Base-by-base conservation (phyloP, 2,113 vertebrate species). In the Perca flavescens region DNA sequence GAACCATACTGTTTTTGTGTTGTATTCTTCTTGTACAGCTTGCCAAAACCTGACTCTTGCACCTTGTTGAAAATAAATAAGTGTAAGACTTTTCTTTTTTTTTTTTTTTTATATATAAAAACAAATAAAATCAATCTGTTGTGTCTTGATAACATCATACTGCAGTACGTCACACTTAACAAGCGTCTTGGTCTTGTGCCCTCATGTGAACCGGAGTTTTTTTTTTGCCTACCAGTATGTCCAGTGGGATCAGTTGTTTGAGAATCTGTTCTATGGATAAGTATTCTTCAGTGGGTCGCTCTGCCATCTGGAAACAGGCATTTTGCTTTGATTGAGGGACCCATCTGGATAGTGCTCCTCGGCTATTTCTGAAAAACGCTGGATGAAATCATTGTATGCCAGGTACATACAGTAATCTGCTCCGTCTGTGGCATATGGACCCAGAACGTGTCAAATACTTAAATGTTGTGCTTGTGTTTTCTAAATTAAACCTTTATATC, bases 271-370 rank as follows among this genome's bases (percentile, higher is more conserved):
- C 31, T 22, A 28, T 34, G 22, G 12, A 49, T 58, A 70, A 62
- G n/a, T 75, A 34, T 79, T 74, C 68, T 71, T 71, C 74, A 80
- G 57, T 85, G 31, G 60, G 34, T 67, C 6, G 16, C 63, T 71
- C 31, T 53, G 52, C 22, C 83, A 85, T 68, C 83, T 77, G 83
- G 70, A 76, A 79, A 85, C 79, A 22, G 31, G 70, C 65, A 77
- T 87, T 79, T 85, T 57, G 63, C 43, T 65, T 56, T 74, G 90
- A 90, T 68, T 78, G 52, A 89, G 36, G 56, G 52, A 72, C 47
- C 84, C 72, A 85, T 86, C 36, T 82, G 74, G 71, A 50, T 71
- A 67, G 40, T 74, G 72, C 31, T 76, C 46, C 8, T 2, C 5
- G 1, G 57, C 74, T 79, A 57, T 40, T 19, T 78, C 57, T 72